Evolutionary conservation across 1,140 invertebrate species (phyloP).

Genomic region (Phymastichus coffea): DNA sequence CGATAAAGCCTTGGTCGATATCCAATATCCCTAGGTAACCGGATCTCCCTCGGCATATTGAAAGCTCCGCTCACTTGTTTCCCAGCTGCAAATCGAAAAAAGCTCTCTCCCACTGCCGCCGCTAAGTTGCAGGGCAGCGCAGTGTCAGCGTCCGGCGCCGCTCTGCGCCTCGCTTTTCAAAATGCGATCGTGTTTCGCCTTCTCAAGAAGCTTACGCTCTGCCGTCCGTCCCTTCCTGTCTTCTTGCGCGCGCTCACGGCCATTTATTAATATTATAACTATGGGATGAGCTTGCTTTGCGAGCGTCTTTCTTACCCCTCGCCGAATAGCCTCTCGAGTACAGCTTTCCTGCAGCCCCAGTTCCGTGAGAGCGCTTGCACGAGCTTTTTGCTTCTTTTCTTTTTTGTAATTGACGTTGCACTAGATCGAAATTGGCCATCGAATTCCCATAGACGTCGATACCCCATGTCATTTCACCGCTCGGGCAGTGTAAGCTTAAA

Average conservation of each 20-base stretch:
- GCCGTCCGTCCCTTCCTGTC: not conserved
- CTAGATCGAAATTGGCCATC: too few relatives aligned
- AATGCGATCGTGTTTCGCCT: conserved; percentile 7
- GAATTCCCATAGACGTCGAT: too few relatives aligned
- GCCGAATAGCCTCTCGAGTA: too few relatives aligned
- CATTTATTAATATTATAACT: not conserved
- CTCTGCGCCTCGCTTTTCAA: not conserved
- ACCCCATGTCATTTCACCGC: too few relatives aligned
- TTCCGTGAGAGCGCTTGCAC: too few relatives aligned
- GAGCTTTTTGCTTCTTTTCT: too few relatives aligned
- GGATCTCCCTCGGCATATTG: conserved; percentile 21
- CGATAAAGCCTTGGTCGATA: conserved; percentile 18
- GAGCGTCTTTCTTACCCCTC: not conserved
- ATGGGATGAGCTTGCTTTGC: not conserved
- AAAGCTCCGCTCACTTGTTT: conserved; percentile 14
- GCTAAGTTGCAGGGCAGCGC: not conserved
- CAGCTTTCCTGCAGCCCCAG: too few relatives aligned
- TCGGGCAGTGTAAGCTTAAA: too few relatives aligned
- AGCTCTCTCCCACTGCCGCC: not conserved
- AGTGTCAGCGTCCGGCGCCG: conserved; percentile 5
- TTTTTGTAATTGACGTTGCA: too few relatives aligned
- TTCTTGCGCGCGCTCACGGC: not conserved
- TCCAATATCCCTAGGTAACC: conserved; percentile 20
- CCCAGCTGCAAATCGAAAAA: conserved; percentile 17
- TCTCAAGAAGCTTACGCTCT: not conserved